Percentiles rank a stretch among this genome's conserved stretches.
Evolutionary conservation across 2,888 invertebrate species (phyloP).

Genomic region (Dryadula phaetusa): DNA sequence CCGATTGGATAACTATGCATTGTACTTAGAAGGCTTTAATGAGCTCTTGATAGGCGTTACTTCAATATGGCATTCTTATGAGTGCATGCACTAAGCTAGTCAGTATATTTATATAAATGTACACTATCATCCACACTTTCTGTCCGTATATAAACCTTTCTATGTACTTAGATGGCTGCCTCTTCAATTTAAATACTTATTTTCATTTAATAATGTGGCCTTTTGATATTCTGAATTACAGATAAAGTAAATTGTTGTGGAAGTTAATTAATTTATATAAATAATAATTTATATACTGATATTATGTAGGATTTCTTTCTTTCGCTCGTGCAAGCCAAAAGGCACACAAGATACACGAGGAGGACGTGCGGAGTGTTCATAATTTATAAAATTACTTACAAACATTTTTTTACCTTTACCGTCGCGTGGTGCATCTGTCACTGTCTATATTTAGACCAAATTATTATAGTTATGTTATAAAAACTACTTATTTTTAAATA

Average conservation of each 20-base stretch:
- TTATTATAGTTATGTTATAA: slow-evolving; percentile 58
- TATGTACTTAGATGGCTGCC: too few relatives aligned
- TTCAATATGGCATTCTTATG: background rate
- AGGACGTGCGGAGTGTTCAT: slow-evolving; percentile 36
- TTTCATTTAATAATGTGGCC: too few relatives aligned
- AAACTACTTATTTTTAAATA: slow-evolving; percentile 63
- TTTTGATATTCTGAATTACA: background rate
- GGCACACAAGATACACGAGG: slow-evolving; percentile 20
- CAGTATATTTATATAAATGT: background rate
- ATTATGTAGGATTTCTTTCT: background rate
- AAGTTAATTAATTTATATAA: background rate
- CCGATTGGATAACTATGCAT: slow-evolving; percentile 50
- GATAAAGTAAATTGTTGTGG: background rate
- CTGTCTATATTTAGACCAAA: slow-evolving; percentile 50
- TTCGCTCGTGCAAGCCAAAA: background rate
- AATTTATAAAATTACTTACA: slow-evolving; percentile 42
- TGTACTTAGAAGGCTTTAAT: slow-evolving; percentile 42
- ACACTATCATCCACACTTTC: too few relatives aligned
- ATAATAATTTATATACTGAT: slow-evolving; percentile 2
- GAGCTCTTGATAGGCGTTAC: slow-evolving; percentile 19
- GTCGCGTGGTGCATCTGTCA: slow-evolving; percentile 45
- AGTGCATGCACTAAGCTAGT: background rate
- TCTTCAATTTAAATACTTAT: background rate
- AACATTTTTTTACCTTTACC: slow-evolving; percentile 44
- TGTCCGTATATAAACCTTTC: too few relatives aligned